These are phyloP conservation scores for Brachionus paranguensis DNA, from an alignment of 1,140 invertebrate genomes.

Conservation along the genomic window DNA sequence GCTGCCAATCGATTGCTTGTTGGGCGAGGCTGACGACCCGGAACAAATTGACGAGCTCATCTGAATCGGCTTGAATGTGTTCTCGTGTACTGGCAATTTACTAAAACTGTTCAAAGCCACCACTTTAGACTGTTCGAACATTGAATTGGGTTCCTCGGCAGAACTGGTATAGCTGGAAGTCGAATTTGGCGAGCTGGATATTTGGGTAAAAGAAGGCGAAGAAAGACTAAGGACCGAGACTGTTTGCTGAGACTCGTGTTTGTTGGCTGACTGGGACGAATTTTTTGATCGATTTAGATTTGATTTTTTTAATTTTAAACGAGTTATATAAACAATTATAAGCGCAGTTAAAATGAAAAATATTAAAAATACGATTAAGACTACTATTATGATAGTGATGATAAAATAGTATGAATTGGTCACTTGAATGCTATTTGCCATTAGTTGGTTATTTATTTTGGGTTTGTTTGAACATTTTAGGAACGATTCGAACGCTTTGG, in stretches of 20 bases:
- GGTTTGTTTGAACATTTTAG: neutral
- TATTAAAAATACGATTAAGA: neutral
- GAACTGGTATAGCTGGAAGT: neutral
- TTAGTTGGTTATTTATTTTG: neutral
- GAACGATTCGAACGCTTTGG: neutral
- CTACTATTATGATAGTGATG: neutral
- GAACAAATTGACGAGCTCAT: neutral
- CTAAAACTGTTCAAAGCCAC: neutral
- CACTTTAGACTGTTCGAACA: neutral
- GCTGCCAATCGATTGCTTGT: neutral
- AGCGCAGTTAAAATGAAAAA: neutral
- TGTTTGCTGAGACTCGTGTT: conserved; percentile 21
- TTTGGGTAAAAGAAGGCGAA: conserved; percentile 4
- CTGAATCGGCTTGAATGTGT: conserved; percentile 8
- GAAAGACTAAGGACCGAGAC: neutral
- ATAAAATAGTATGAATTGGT: neutral
- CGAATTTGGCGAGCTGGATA: neutral
- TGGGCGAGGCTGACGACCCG: neutral
- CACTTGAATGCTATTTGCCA: neutral
- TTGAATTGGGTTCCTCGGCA: neutral
- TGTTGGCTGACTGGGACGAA: neutral
- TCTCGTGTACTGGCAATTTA: neutral
- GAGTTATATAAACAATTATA: conserved; percentile 15
- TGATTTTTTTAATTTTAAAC: neutral
- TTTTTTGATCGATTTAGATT: conserved; percentile 13